These are phyloP conservation scores for Noctuana brunneofusca DNA, from an alignment of 2,888 invertebrate genomes.

Conservation along the genomic window DNA sequence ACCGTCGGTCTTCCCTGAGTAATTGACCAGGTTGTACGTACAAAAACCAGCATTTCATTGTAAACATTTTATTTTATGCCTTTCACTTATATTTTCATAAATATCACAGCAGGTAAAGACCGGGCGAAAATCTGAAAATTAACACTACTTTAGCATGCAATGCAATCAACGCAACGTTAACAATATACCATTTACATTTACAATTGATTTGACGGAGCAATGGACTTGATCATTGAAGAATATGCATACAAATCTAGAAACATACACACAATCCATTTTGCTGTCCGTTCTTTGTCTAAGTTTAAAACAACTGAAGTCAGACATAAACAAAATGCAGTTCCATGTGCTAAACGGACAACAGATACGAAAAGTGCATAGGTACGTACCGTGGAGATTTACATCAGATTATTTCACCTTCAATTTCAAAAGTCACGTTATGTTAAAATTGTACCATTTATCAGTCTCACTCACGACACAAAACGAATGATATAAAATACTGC, in stretches of 20 bases:
- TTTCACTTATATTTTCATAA: conserved; percentile 50
- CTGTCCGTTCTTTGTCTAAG: conserved; percentile 16
- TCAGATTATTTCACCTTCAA: conserved; percentile 61
- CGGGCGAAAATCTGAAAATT: conserved; percentile 80
- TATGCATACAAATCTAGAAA: not conserved
- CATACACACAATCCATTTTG: conserved; percentile 8
- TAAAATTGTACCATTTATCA: conserved; percentile 79
- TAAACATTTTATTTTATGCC: conserved; percentile 23
- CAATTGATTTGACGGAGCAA: conserved; percentile 27
- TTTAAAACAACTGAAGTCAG: conserved; percentile 14
- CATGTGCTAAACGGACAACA: conserved; percentile 44
- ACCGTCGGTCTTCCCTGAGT: conserved; percentile 64
- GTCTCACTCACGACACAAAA: conserved; percentile 78
- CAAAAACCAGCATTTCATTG: conserved; percentile 46
- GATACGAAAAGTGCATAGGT: conserved; percentile 45
- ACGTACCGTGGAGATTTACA: conserved; percentile 45
- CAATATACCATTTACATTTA: conserved; percentile 44
- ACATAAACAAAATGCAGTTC: conserved; percentile 27
- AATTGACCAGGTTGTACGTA: conserved; percentile 65
- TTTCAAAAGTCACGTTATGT: conserved; percentile 62
- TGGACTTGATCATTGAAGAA: conserved; percentile 27
- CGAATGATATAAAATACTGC: conserved; percentile 78
- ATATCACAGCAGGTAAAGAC: conserved; percentile 80
- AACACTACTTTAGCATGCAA: conserved; percentile 76
- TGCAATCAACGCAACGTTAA: conserved; percentile 72